Evolutionary conservation across 2,797 vertebrate genomes (phyloP).

Genomic region (Crenichthys baileyi): DNA sequence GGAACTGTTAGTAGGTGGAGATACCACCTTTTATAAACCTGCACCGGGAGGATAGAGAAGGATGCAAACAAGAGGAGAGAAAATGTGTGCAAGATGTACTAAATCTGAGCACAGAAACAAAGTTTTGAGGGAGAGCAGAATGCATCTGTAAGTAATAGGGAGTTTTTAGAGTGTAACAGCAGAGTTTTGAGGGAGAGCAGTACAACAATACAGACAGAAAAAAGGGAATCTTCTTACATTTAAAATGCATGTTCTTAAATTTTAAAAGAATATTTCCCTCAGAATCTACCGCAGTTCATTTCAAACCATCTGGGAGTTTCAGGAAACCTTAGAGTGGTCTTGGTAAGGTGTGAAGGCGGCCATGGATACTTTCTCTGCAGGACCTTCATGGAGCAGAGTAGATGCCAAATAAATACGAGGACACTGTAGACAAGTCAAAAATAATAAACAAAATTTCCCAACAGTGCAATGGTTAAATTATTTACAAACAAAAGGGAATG

Average conservation of each 20-base stretch:
- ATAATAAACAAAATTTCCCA: background rate
- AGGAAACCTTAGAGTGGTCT: background rate
- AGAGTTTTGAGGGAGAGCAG: background rate
- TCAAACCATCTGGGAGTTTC: background rate
- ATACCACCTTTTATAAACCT: too few relatives aligned
- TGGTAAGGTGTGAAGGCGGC: background rate
- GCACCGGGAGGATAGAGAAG: too few relatives aligned
- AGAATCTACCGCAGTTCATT: background rate
- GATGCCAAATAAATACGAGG: background rate
- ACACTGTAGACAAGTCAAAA: background rate
- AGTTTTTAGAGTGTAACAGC: background rate
- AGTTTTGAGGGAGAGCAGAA: too few relatives aligned
- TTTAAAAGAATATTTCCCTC: background rate
- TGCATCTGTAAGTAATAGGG: too few relatives aligned
- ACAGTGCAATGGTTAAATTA: background rate
- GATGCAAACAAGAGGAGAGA: too few relatives aligned
- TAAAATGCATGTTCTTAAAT: background rate
- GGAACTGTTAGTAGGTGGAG: too few relatives aligned
- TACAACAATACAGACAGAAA: background rate
- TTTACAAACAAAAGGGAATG: background rate
- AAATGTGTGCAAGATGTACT: too few relatives aligned
- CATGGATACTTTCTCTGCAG: background rate
- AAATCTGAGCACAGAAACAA: too few relatives aligned
- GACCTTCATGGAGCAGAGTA: background rate
- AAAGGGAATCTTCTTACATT: background rate